A percentile compares a stretch with the other conserved stretches of the same genome.
phyloP scores from a whole-genome alignment of 2,888 invertebrate species.

The Napeogenes inachia region DNA sequence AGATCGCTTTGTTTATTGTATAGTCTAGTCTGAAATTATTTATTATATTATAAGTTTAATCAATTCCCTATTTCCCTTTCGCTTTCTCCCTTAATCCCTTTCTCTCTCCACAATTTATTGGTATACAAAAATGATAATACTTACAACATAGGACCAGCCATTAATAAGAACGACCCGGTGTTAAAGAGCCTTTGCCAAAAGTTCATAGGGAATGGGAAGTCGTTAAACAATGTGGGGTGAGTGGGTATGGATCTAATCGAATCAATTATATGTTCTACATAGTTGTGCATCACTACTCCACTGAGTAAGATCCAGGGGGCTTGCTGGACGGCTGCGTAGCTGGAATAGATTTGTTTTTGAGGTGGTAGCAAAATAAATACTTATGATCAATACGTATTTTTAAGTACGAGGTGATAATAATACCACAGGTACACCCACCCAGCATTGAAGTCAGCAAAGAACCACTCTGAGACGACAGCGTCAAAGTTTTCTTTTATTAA shows the following conservation, averaged over 20 bases:
- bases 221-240: conserved; percentile 41
- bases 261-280: conserved; percentile 44
- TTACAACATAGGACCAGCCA: conserved; percentile 37
- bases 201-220: conserved; percentile 44
- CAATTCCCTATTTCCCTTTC: no score
- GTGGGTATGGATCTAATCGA: conserved; percentile 42
- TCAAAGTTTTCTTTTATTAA: conserved; percentile 33
- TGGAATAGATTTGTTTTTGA: conserved; percentile 26
- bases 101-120: neutral
- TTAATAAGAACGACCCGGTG: conserved; percentile 24
- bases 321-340: conserved; percentile 48
- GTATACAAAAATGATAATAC: conserved; percentile 14
- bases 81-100: neutral
- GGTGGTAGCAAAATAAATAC: no score
- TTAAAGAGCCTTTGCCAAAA: conserved; percentile 42
- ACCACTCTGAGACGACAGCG: conserved; percentile 55
- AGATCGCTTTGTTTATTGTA: conserved; percentile 27
- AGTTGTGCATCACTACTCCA: conserved; percentile 37
- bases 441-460: conserved; percentile 49
- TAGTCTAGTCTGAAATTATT: conserved; percentile 8
- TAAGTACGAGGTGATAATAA: no score
- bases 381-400: no score
- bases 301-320: conserved; percentile 52
- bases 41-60: neutral
- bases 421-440: conserved; percentile 36